These are phyloP conservation scores for Morpho helenor DNA, from an alignment of 2,888 invertebrate species.

Conservation along the genomic window DNA sequence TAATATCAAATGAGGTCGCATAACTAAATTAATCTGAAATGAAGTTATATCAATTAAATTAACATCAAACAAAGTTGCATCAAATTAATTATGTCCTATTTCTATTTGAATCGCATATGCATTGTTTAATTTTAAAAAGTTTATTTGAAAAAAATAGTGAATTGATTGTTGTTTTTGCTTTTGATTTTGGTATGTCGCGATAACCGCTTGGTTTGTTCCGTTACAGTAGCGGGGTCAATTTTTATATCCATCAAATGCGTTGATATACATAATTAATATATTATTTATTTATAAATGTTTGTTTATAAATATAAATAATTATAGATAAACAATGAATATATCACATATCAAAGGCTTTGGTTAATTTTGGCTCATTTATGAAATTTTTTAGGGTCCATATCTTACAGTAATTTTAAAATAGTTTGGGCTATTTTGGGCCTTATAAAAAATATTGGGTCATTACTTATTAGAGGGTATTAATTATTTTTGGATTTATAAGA, in stretches of 20 bases:
- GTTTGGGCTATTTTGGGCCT: too few relatives aligned
- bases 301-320: too few relatives aligned
- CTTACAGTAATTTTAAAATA: too few relatives aligned
- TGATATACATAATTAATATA: conserved; percentile 26
- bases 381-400: not conserved
- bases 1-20: too few relatives aligned
- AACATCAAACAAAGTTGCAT: too few relatives aligned
- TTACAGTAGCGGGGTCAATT: conserved; percentile 71
- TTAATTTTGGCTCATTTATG: not conserved
- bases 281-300: not conserved
- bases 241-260: conserved; percentile 61
- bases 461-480: too few relatives aligned
- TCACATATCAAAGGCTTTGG: too few relatives aligned
- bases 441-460: too few relatives aligned
- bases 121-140: not conserved
- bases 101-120: not conserved
- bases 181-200: conserved; percentile 38
- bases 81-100: not conserved
- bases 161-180: conserved; percentile 3
- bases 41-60: too few relatives aligned
- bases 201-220: conserved; percentile 59
- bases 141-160: conserved; percentile 2
- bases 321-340: too few relatives aligned
- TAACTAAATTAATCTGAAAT: too few relatives aligned
- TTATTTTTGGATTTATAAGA: too few relatives aligned